A percentile compares a stretch with the other conserved stretches of the same genome.
phyloP scores from a whole-genome alignment of 2,113 vertebrate genomes.

The Corythaeola cristata region DNA sequence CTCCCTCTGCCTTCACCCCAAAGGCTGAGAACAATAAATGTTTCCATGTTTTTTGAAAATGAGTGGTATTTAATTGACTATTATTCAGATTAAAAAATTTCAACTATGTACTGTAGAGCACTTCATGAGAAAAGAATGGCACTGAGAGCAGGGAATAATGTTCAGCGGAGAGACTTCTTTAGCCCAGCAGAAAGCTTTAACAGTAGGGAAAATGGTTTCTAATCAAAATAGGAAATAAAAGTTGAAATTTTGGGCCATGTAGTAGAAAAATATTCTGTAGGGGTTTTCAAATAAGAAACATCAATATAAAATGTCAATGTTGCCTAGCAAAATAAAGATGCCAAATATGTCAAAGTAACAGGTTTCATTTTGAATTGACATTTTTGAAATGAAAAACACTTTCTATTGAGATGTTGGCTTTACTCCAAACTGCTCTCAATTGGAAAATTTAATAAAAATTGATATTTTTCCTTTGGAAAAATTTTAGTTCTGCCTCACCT shows the following conservation, averaged over 20 bases:
- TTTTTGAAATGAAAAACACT: background rate
- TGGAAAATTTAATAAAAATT: background rate
- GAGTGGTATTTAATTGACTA: background rate
- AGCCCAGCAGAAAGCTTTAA: background rate
- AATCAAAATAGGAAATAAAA: background rate
- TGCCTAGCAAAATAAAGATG: background rate
- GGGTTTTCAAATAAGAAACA: background rate
- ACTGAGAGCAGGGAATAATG: background rate
- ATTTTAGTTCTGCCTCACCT: background rate
- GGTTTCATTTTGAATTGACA: background rate
- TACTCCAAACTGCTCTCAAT: background rate
- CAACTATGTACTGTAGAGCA: background rate
- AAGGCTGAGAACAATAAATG: background rate
- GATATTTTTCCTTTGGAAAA: background rate
- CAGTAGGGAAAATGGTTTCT: background rate
- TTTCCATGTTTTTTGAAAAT: background rate
- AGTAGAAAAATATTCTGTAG: background rate
- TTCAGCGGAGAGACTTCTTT: background rate
- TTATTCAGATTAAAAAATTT: background rate
- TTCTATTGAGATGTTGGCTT: background rate
- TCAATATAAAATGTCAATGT: background rate
- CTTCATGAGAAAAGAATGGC: background rate
- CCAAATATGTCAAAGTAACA: background rate
- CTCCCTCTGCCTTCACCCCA: background rate
- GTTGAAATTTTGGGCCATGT: background rate